Percentiles rank a stretch among this genome's conserved stretches.
These are phyloP conservation scores for Urocyon cinereoargenteus DNA, from an alignment of 2,797 vertebrate genomes.

Conservation along the genomic window DNA sequence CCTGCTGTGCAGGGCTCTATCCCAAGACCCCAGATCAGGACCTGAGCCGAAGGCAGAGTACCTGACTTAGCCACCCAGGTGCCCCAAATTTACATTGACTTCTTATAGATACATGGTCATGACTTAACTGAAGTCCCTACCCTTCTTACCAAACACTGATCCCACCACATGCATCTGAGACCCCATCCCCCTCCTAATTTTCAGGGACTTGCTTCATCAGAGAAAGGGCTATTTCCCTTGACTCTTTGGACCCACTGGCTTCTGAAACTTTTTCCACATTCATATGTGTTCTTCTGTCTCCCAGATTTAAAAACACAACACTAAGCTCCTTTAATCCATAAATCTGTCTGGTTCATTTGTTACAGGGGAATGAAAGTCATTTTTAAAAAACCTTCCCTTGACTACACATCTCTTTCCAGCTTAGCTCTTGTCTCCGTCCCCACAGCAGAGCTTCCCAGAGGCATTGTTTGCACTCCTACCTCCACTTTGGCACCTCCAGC, in stretches of 20 bases:
- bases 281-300: background rate
- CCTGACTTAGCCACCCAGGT: background rate
- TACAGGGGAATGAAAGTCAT: background rate
- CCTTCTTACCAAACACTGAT: background rate
- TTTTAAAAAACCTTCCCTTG: slow-evolving; percentile 25
- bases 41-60: background rate
- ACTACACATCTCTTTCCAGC: background rate
- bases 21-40: background rate
- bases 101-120: background rate
- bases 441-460: background rate
- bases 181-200: background rate
- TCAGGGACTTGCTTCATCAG: background rate
- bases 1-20: background rate
- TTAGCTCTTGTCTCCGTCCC: background rate
- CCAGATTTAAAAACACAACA: background rate
- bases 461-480: background rate
- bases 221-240: background rate
- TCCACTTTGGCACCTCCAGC: background rate
- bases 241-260: background rate
- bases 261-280: slow-evolving; percentile 16
- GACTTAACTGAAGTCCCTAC: background rate
- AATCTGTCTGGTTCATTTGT: background rate
- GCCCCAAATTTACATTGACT: background rate
- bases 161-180: background rate
- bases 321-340: background rate